Base-by-base conservation (phyloP, 2,113 vertebrate species). In the Tapirus terrestris region DNA sequence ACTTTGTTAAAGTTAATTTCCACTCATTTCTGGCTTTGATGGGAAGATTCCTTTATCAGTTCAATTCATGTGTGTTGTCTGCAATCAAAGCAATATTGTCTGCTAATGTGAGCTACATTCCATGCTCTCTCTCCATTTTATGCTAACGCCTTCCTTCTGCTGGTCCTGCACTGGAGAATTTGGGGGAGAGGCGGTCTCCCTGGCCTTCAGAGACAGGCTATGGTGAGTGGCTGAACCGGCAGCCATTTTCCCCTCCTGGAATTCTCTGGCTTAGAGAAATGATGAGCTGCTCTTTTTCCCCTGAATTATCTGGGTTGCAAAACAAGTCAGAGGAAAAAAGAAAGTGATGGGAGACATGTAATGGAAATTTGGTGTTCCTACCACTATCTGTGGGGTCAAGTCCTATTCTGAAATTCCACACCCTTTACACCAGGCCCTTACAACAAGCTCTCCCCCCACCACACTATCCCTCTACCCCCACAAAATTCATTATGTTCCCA, bases 31-130 rank as follows among this genome's bases (percentile, higher is more conserved):
- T 97, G 89, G 85, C 97, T 87, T 97, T 98, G 94, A 96, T 80
- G 90, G 75, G 0, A 20, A 97, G 68, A 94, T 97, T 97, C 96
- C 92, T 97, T 97, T 97, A 96, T 83, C 83, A 60, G 81, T 98
- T 97, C 68, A 97, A 97, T 98, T 98, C 97, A 96, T 93, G 97
- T 97, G 96, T 98, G 72, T 98, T 96, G 65, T 79, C 93, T 98
- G 92, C 94, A 94, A 98, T 89, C 91, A 98, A 98, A 95, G 96
- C 36, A 97, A 92, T 95, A 98, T 96, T 98, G 79, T 97, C 70
- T 98, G 93, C 85, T 97, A 95, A 97, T 97, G 79, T 81, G 75
- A 23, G 43, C 81, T 89, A 96, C 86, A 31, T 51, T 92, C 93
- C 36, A 61, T 72, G 29, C 51, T 94, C 81, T 97, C 33, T 75